These are phyloP conservation scores for Madoqua kirkii DNA, from an alignment of 2,113 vertebrate genomes.

Conservation along the genomic window DNA sequence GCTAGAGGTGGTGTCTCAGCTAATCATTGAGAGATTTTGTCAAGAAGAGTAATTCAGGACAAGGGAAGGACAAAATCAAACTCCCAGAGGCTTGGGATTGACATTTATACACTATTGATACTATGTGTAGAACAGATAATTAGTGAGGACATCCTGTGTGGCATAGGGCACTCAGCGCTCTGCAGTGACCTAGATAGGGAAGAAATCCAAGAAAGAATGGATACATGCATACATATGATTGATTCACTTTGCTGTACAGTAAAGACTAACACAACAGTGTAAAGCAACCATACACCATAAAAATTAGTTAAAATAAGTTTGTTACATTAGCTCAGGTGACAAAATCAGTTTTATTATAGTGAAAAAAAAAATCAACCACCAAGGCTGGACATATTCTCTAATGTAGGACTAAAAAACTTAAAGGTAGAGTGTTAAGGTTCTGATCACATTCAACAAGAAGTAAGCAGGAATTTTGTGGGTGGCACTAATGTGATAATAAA, in stretches of 20 bases:
- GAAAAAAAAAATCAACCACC: neutral
- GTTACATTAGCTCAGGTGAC: neutral
- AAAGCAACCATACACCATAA: neutral
- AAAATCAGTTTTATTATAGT: neutral
- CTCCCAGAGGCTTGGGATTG: neutral
- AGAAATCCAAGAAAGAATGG: neutral
- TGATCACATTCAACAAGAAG: neutral
- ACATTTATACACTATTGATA: neutral
- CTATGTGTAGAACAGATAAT: neutral
- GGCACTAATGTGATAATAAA: neutral
- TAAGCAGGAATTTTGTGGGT: neutral
- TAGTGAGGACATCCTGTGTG: neutral
- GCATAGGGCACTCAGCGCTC: neutral
- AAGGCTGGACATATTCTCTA: neutral
- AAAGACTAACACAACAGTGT: neutral
- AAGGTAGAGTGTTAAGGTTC: neutral
- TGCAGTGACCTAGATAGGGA: neutral
- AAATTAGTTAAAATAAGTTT: neutral
- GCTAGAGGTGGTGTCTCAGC: neutral
- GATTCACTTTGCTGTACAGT: neutral
- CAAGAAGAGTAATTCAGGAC: neutral
- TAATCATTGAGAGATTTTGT: neutral
- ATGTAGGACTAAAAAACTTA: neutral
- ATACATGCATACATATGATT: neutral
- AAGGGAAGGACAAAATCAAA: neutral